Evolutionary conservation across 2,888 invertebrate genomes (phyloP), one percentile per base, ranked within the genome.

Genomic region (Synergus itoensis): DNA sequence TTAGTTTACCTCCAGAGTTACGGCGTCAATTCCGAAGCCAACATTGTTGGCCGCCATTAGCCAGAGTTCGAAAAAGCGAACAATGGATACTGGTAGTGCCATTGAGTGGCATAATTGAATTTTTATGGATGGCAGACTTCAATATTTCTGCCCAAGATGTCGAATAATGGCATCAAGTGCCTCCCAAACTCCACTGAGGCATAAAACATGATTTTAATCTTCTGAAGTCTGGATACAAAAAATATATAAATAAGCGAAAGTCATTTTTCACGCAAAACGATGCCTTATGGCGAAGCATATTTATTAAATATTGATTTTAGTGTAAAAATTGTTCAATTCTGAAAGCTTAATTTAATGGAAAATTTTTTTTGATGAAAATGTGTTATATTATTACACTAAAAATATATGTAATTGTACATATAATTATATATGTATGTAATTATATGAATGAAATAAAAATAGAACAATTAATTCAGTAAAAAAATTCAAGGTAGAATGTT

Each of bases 61-160:
- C 62, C 14, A 62, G 41, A 41, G 41, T 18, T 65, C 18, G n/a
- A 18, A 65, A 43, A 65, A 65, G 16, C 18, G 41, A 65, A 65
- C 21, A 21, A 62, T 28, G 62, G 62, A 4, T 62, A 28, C 62
- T 1, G 4, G 28, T 62, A 62, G 21, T 5, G 62, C 41, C 65
- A 65, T 65, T 41, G 41, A 65, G 11, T 41, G 12, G 18, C 18
- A 65, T 65, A 65, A 65, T 65, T 65, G 41, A 65, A 65, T 65
- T 65, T 41, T 65, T n/a, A 11, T 43, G 65, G 40, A 65, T 12
- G n/a, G 5, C n/a, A 41, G 11, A 18, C 65, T 65, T 65, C 65
- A 41, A 65, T 41, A 43, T 62, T 62, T n/a, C 12, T 65, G n/a
- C 12, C 4, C 11, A 65, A 40, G 41, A 43, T 18, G 11, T 18